Evolutionary conservation across 2,113 vertebrate species (phyloP).

Genomic region (Guaruba guarouba): DNA sequence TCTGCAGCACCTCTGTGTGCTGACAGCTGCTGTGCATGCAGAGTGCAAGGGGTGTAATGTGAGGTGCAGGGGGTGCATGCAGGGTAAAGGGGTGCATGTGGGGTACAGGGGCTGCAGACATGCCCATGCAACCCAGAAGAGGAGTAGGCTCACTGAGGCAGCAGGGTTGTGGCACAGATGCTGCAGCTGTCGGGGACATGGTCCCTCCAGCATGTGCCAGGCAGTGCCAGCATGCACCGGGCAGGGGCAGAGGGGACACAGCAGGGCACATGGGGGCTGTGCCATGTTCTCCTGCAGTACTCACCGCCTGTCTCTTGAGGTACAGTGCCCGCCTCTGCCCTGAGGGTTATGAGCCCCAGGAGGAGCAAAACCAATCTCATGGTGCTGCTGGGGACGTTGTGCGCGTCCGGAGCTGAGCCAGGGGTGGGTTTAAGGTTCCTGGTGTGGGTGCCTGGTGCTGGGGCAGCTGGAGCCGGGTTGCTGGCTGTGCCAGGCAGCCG

Average conservation of each 20-base stretch:
- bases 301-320: not conserved
- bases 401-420: not conserved
- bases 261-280: accelerated
- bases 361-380: not conserved
- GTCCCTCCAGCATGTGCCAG: not conserved
- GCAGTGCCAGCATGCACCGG: not conserved
- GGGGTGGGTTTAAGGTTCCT: not conserved
- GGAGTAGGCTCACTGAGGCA: not conserved
- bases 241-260: not conserved
- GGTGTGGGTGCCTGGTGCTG: not conserved
- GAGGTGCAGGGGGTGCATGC: not conserved
- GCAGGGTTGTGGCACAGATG: accelerated
- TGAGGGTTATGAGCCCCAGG: not conserved
- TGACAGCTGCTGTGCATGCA: accelerated
- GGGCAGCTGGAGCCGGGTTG: not conserved
- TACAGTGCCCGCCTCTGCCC: accelerated
- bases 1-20: accelerated
- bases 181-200: not conserved
- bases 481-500: not conserved
- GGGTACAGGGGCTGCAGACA: not conserved
- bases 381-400: not conserved
- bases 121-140: not conserved
- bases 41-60: not conserved
- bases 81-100: too few relatives aligned
- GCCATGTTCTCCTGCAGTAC: not conserved